Evolutionary conservation across 2,888 invertebrate genomes (phyloP), one percentile per base, ranked within the genome.

Genomic region (Oegoconia quadripuncta): DNA sequence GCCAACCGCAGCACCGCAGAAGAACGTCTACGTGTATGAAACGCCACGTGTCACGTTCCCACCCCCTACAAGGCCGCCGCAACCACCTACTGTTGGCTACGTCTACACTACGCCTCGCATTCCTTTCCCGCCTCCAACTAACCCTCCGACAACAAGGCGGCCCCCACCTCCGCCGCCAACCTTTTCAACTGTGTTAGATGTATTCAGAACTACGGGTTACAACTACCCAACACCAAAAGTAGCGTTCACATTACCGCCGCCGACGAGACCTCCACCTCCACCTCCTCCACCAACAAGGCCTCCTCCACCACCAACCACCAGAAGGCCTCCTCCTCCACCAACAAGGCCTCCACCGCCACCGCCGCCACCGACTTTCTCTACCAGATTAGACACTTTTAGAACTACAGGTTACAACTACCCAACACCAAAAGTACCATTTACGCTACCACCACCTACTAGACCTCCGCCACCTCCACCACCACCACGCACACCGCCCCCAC

Each of bases 391-490:
- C 3, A 49, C 49, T 2, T 49, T 53, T 1, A 57, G 52, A 53
- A 74, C 74, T 0, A 75, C 74, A 2, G 75, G 74, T 0, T 77
- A 77, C 46, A 50, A 54, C 0, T 77, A 77, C 36, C 70, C 76
- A 0, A 54, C 48, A 5, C 77, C 77, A 1, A 67, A 48, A 35
- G 47, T 69, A 12, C 63, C 69, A 2, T 75, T 75, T 31, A 69
- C 72, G 0, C 58, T 59, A 38, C 74, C 74, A 41, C 47, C 12
- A 41, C 48, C 14, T 13, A 41, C n/a, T 39, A 49, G 11, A 37
- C 42, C 47, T 6, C 44, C 51, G 5, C 52, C 52, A 3, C 53
- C 57, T 1, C 39, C 53, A 1, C 55, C 50, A 5, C 47, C 51
- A 2, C 54, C 52, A 3, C 37, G 39, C n/a, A 45, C 49, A 2